Evolutionary conservation across 1,140 invertebrate species (phyloP).

Genomic region (Laupala kohalensis): DNA sequence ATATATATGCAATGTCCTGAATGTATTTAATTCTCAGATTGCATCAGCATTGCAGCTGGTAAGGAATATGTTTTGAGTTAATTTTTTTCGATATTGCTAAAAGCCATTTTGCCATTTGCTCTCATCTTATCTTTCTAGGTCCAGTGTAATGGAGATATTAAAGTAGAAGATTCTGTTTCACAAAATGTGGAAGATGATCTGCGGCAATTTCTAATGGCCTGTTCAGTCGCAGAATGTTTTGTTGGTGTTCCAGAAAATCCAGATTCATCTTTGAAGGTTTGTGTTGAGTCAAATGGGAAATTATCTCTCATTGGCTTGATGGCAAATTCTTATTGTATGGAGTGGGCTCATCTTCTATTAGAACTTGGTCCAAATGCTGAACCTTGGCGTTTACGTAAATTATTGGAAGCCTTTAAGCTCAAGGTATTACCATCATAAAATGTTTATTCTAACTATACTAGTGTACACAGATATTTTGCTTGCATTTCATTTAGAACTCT

Average conservation of each 20-base stretch:
- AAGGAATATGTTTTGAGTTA: not conserved
- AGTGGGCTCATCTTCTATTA: constrained; percentile 4
- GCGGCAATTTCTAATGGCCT: constrained; percentile 6
- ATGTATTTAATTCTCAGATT: not conserved
- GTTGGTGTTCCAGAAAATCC: not conserved
- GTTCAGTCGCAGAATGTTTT: constrained; percentile 8
- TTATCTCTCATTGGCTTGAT: not conserved
- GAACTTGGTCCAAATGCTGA: constrained; percentile 1
- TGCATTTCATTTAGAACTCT: not conserved
- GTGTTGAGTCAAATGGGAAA: not conserved
- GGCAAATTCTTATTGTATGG: constrained; percentile 3
- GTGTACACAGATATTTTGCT: not conserved
- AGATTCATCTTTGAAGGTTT: not conserved
- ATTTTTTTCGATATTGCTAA: not conserved
- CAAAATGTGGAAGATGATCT: constrained; percentile 4
- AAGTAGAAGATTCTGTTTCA: not conserved
- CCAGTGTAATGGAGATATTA: constrained; percentile 9
- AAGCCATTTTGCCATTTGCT: not conserved
- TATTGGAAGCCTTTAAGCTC: constrained; percentile 14
- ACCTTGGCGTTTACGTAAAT: constrained; percentile 9
- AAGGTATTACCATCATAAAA: constrained; percentile 7
- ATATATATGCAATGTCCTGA: constrained; percentile 8
- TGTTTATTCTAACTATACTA: not conserved
- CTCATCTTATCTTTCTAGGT: constrained; percentile 1
- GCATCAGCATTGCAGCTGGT: constrained; percentile 10